These are phyloP conservation scores for Rotaria magnacalcarata DNA, from an alignment of 2,888 invertebrate species.

Conservation along the genomic window DNA sequence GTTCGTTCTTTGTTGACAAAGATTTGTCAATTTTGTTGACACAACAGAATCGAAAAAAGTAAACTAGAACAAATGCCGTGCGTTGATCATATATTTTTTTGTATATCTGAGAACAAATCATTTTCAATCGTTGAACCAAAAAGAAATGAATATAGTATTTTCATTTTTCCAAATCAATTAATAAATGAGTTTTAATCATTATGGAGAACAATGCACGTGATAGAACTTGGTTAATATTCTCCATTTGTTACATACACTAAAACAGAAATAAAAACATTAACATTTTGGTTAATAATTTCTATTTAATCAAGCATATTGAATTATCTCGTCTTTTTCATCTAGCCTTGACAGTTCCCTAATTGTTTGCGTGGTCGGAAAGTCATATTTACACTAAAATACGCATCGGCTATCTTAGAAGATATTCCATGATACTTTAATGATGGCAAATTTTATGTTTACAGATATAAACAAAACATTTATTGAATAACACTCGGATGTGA, in stretches of 20 bases:
- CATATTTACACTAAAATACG: background rate
- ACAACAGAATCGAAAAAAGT: background rate
- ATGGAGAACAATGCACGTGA: background rate
- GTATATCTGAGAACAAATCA: background rate
- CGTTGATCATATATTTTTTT: no score
- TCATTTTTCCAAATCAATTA: background rate
- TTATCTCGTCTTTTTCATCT: background rate
- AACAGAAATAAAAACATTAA: background rate
- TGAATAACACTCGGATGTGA: no score
- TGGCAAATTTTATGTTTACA: no score
- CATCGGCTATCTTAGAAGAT: background rate
- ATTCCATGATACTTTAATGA: no score
- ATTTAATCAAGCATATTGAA: background rate
- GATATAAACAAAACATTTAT: no score
- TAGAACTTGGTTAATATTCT: background rate
- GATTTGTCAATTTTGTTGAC: conserved; percentile 8
- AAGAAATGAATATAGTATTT: background rate
- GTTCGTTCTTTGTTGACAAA: background rate
- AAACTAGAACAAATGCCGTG: no score
- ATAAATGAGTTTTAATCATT: background rate
- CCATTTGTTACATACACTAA: background rate
- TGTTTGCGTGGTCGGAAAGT: background rate
- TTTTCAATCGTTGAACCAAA: background rate
- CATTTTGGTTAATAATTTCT: background rate
- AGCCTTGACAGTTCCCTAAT: background rate